Base-by-base conservation (phyloP, 2,113 vertebrate genomes). In the Hirundichthys speculiger region DNA sequence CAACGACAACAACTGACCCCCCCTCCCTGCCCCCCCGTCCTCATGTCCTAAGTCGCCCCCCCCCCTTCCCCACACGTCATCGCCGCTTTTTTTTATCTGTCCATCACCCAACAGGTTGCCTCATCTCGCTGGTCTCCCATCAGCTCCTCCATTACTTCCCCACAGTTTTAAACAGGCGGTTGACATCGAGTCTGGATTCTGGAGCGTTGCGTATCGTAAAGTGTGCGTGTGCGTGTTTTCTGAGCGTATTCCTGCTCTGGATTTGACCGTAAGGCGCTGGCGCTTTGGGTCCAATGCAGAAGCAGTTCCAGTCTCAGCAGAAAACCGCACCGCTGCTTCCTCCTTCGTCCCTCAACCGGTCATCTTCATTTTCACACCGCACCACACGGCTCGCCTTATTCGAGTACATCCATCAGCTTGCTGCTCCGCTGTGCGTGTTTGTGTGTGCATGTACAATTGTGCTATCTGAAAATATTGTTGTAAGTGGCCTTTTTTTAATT, bases 1-100 rank as follows among this genome's bases (percentile, higher is more conserved):
- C 88, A 59, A 65, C 27, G 92, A 93, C 86, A 87, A 79, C 84
- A 89, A 91, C 82, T 94, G 94, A 94, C 90, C 90, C 27, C 66
- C 42, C 14, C 5, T 18, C 9, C 55, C 38, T 9, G 8, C 47
- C 89, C 86, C 61, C 77, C 88, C 76, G 9, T 57, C 27, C 54
- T 22, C 12, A 52, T 50, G 43, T 65, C 40, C 40, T 41, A 6
- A 15, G 16, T 6, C 14, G n/a, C 40, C 13, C 38, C 38, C 38
- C 39, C 34, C 3, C 2, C 34, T 5, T 15, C 3, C 15, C 2
- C 39, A 41, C 13, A 41, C 39, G 39, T 15, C 16, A 13, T 40
- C 40, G 4, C 16, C 13, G 13, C 40, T 10, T 12, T 40, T 41
- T 40, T 41, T 16, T 52, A 42, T 62, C 55, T 39, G 54, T 58